Evolutionary conservation across 2,888 invertebrate species (phyloP).

Genomic region (Sericinus montela): DNA sequence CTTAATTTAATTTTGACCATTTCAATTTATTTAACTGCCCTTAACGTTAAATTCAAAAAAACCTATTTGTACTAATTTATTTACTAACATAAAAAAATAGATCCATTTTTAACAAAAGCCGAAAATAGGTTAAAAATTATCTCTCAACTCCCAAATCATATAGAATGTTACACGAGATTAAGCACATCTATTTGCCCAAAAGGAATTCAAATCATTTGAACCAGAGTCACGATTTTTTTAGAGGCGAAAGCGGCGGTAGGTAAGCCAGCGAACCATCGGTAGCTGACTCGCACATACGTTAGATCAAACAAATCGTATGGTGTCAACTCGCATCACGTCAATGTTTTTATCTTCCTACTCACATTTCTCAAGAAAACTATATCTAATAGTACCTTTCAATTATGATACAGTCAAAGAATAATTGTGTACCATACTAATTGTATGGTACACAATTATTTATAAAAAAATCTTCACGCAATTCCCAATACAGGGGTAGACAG

Average conservation of each 20-base stretch:
- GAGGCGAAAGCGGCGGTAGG: conserved; percentile 66
- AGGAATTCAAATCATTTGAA: conserved; percentile 69
- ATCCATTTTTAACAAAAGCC: conserved; percentile 13
- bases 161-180: conserved; percentile 73
- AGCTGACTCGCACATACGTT: conserved; percentile 72
- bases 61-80: too few relatives aligned
- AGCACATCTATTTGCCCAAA: conserved; percentile 70
- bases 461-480: too few relatives aligned
- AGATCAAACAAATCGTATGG: conserved; percentile 78
- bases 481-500: too few relatives aligned
- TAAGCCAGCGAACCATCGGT: conserved; percentile 76
- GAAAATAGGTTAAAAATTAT: too few relatives aligned
- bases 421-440: too few relatives aligned
- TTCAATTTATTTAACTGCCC: too few relatives aligned
- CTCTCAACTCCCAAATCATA: conserved; percentile 52
- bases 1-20: too few relatives aligned
- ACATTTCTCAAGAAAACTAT: not conserved
- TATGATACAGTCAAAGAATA: too few relatives aligned
- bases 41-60: too few relatives aligned
- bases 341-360: conserved; percentile 34
- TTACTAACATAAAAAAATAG: too few relatives aligned
- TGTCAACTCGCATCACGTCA: conserved; percentile 66
- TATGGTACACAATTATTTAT: too few relatives aligned
- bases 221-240: conserved; percentile 62
- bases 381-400: too few relatives aligned